Base-by-base conservation (phyloP, 2,797 vertebrate species). In the Chanos chanos region DNA sequence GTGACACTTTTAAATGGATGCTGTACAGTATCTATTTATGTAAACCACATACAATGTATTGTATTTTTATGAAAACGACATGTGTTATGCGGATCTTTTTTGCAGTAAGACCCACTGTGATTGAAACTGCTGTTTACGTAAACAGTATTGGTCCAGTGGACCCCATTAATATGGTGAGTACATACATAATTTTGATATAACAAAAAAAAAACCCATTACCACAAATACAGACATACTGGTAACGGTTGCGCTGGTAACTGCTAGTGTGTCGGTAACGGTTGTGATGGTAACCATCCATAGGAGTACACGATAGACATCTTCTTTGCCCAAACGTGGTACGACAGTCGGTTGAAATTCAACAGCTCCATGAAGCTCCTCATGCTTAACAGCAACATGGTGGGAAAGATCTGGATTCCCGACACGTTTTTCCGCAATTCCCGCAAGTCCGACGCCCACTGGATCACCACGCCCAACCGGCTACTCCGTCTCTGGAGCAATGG, bases 311-410 rank as follows among this genome's bases (percentile, higher is more conserved):
- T 98, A 61, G 95, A 98, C 76, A 98, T 98, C 74, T 97, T 97
- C 87, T 98, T 98, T 76, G 94, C 94, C 41, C 95, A 98, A 81
- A 95, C 94, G 1, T 98, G 95, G 95, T 95, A 94, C 65, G 95
- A 98, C 81, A 94, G 95, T 71, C 88, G 95, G 6, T 87, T 98
- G 56, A 95, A 92, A 79, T 98, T 97, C 81, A 97, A 97, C 74
- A 96, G 95, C 77, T 90, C 91, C 2, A 95, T 95, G 91, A 97
- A 97, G 76, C 85, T 94, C 15, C 92, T 97, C 12, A 94, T 96
- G 92, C 91, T 98, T 49, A 98, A 97, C 80, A 97, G 94, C 76
- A 98, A 98, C 76, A 97, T 98, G 95, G 95, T 98, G 66, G 95
- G 95, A 51, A 98, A 98, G 87, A 97, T 98, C 66, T 98, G 95